Conservation (phyloP, 2,113 vertebrate species). For the Sinocyclocheilus maitianheensis region DNA sequence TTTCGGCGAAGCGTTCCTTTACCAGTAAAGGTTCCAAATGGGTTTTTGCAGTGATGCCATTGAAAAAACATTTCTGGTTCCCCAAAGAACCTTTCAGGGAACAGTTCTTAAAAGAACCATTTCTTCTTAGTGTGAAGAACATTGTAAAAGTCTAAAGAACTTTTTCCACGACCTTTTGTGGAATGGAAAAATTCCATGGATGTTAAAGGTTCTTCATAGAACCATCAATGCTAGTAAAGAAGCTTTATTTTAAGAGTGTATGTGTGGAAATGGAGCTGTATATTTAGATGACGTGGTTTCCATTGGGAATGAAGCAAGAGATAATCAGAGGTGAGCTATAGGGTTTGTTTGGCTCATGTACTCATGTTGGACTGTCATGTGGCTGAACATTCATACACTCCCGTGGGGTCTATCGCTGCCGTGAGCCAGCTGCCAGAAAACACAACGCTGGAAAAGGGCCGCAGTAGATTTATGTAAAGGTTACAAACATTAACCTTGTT, state of each 20-base stretch:
- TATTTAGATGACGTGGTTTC: not conserved
- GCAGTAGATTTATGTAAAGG: conserved; percentile 53
- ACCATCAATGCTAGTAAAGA: too few relatives aligned
- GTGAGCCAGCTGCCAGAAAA: conserved; percentile 43
- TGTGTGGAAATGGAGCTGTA: not conserved
- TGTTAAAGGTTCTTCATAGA: too few relatives aligned
- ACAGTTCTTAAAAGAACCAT: too few relatives aligned
- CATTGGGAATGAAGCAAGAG: not conserved
- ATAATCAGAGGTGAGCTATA: conserved; percentile 18
- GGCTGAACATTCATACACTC: conserved; percentile 49
- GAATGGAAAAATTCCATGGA: too few relatives aligned
- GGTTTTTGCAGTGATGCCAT: too few relatives aligned
- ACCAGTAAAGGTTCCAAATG: too few relatives aligned
- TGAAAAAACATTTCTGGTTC: too few relatives aligned
- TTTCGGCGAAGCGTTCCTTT: too few relatives aligned
- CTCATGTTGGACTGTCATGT: conserved; percentile 53
- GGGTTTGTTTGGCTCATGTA: conserved; percentile 38
- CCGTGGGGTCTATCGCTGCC: conserved; percentile 49
- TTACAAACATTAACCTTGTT: conserved; percentile 53
- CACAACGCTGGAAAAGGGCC: not conserved
- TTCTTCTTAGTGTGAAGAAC: too few relatives aligned
- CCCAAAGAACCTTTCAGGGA: too few relatives aligned
- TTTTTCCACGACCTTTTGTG: too few relatives aligned
- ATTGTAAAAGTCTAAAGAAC: too few relatives aligned
- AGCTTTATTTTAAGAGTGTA: not conserved